Evolutionary conservation across 2,797 vertebrate species (phyloP), one percentile per base, ranked within the genome.

Genomic region (Onychomys leucogaster): DNA sequence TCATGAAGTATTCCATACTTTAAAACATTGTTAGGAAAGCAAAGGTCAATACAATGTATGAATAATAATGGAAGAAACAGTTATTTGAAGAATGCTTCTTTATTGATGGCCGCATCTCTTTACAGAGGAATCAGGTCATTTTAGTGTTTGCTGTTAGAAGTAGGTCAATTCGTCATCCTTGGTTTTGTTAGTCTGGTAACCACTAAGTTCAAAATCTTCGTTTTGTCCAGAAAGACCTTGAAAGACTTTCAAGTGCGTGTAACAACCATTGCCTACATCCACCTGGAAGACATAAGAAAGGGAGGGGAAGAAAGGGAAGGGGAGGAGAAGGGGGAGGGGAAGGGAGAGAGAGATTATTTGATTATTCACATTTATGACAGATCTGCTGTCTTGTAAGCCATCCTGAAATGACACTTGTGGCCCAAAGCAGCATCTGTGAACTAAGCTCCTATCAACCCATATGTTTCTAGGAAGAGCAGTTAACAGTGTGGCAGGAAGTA

Each of bases 211-310:
- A 69, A 98, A 71, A 0, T 71, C 87, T 34, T 96, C 89, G 2
- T 98, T 97, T 29, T 94, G 0, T 0, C 97, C 96, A 9, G 98
- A 98, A 21, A 99, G 99, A n/a, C 43, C 92, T 89, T 94, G 1
- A 80, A 97, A 98, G 91, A 99, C 95, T 69, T 99, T 98, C 32
- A 99, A 6, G 95, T 99, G 99, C 41, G 99, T 0, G 67, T 98
- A 99, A 1, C 96, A 94, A 0, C 98, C 95, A 0, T 94, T 98
- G 29, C 99, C 99, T 29, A 99, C 98, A 1, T 97, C 97, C 19
- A 99, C 98, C 99, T 99, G 97, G 96, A 98, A 97, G 63, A 57
- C 25, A 94, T 94, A 87, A 84, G 19, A 23, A 3, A 6, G 8
- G 32, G 32, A n/a, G n/a, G 49, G n/a, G n/a, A n/a, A n/a, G n/a